Percentiles rank a stretch among this genome's conserved stretches.
Evolutionary conservation across 2,113 vertebrate species (phyloP).

Genomic region (Hylia prasina): DNA sequence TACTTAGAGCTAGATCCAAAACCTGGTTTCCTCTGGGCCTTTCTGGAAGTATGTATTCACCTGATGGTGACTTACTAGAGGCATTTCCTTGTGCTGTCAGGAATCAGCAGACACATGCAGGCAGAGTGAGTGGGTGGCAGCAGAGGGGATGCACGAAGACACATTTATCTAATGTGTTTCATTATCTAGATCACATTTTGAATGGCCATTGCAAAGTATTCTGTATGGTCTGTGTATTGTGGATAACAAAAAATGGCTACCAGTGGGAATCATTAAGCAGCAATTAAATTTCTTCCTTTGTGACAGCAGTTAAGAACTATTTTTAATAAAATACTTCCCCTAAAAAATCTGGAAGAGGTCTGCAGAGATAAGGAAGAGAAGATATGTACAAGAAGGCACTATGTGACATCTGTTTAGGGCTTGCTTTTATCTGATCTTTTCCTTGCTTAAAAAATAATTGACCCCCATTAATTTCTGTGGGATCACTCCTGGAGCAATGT

Average conservation of each 20-base stretch:
- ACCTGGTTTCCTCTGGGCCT: neutral
- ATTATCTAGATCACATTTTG: conserved; percentile 32
- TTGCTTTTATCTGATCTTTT: neutral
- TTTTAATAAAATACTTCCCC: neutral
- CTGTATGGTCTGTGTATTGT: neutral
- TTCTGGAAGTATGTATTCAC: neutral
- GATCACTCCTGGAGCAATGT: neutral
- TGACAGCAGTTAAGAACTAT: neutral
- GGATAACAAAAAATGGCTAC: neutral
- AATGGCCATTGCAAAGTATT: conserved; percentile 26
- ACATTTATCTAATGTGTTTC: neutral
- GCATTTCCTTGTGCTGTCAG: neutral
- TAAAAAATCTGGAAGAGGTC: neutral
- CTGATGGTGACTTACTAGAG: neutral
- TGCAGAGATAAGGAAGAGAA: neutral
- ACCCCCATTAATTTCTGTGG: neutral
- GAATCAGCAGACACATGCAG: neutral
- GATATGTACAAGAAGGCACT: neutral
- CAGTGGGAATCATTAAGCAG: neutral
- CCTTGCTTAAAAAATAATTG: neutral
- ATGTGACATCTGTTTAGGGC: neutral
- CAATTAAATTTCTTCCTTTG: neutral
- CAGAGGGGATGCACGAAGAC: neutral
- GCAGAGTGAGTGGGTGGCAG: neutral
- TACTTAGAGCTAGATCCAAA: neutral